Conservation (phyloP, 2,113 vertebrate genomes). For the Pogona vitticeps region DNA sequence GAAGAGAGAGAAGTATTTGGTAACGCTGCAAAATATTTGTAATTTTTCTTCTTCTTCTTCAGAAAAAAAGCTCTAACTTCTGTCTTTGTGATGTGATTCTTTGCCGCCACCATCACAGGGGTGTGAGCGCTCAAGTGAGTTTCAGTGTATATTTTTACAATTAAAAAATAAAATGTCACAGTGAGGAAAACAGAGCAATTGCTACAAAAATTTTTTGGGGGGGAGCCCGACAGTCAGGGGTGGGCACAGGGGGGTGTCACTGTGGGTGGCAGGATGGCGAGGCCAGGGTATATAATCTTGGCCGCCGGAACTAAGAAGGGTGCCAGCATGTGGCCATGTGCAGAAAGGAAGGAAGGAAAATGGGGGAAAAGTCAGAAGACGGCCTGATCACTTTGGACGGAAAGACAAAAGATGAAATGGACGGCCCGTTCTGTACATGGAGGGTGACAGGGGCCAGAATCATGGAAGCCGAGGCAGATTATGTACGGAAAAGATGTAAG, state of each 20-base stretch:
- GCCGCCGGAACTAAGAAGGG: not conserved
- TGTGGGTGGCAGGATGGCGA: not conserved
- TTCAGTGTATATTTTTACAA: not conserved
- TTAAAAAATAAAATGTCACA: not conserved
- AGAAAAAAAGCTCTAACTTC: not conserved
- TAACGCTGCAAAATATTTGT: no score
- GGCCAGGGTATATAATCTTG: no score
- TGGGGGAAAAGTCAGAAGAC: not conserved
- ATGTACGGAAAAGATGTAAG: no score
- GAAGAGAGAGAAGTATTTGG: not conserved
- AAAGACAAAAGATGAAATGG: not conserved
- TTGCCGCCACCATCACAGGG: not conserved
- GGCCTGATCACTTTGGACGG: not conserved
- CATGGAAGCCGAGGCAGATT: no score
- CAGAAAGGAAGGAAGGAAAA: rapidly evolving
- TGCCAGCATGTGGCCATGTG: not conserved
- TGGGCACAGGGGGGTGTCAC: no score
- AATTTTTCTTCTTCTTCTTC: not conserved
- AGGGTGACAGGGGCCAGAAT: not conserved
- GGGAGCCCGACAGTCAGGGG: not conserved
- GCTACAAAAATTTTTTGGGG: not conserved
- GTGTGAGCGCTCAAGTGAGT: not conserved
- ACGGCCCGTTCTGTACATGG: no score
- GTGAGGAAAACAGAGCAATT: not conserved
- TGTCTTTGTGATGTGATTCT: not conserved